Conservation (phyloP, 2,888 invertebrate genomes). For the Mactromeris polynyma region DNA sequence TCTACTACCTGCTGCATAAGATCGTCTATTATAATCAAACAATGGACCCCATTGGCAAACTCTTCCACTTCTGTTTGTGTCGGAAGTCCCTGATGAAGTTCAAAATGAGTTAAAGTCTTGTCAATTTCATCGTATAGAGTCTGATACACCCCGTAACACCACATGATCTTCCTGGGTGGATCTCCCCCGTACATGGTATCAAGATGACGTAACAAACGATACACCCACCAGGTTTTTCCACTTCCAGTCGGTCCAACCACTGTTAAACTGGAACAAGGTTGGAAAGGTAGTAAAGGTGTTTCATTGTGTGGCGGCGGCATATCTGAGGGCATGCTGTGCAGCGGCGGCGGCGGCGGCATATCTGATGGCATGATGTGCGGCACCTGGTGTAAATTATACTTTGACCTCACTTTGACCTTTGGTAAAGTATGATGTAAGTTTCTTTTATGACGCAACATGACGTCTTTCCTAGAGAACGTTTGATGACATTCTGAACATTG, state of each 20-base stretch:
- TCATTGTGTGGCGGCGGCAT: conserved; percentile 53
- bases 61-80: conserved; percentile 46
- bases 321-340: conserved; percentile 44
- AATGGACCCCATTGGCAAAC: conserved; percentile 39
- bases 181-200: conserved; percentile 23
- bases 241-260: conserved; percentile 29
- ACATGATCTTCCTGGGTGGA: conserved; percentile 48
- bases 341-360: conserved; percentile 17
- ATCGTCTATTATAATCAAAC: conserved; percentile 49
- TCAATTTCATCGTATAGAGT: conserved; percentile 51
- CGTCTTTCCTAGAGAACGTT: neutral
- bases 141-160: conserved; percentile 57
- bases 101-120: conserved; percentile 39
- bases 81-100: conserved; percentile 22
- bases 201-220: neutral
- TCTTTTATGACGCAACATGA: conserved; percentile 48
- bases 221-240: no score
- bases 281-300: conserved; percentile 48
- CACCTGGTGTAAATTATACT: conserved; percentile 55
- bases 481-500: no score
- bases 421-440: conserved; percentile 50
- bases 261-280: conserved; percentile 63
- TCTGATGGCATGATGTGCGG: conserved; percentile 10
- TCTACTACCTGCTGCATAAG: conserved; percentile 44
- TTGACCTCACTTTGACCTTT: conserved; percentile 47